These are phyloP conservation scores for Carassius gibelio DNA, from an alignment of 2,113 vertebrate species.

Conservation along the genomic window DNA sequence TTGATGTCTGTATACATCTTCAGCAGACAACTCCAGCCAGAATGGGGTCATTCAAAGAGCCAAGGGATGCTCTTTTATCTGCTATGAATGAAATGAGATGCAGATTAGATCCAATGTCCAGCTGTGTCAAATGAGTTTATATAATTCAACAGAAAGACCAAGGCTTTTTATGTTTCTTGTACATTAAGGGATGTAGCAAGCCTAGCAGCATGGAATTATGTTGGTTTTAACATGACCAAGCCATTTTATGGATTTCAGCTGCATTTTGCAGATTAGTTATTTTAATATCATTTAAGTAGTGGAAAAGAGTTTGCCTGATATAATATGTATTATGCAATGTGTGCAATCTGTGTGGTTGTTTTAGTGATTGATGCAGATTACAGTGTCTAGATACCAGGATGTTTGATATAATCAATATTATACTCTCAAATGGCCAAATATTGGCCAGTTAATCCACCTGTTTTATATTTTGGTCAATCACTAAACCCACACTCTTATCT, in stretches of 20 bases:
- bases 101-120: constrained; percentile 38
- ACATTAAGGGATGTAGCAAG: constrained; percentile 31
- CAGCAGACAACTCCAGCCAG: constrained; percentile 14
- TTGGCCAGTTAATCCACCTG: background rate
- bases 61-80: constrained; percentile 42
- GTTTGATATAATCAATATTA: background rate
- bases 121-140: constrained; percentile 40
- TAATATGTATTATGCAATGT: constrained; percentile 7
- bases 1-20: constrained; percentile 36
- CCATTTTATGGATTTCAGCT: constrained; percentile 25
- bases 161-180: constrained; percentile 37
- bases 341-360: background rate
- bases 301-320: background rate
- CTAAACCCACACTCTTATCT: background rate
- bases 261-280: constrained; percentile 36
- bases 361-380: background rate
- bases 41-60: constrained; percentile 27
- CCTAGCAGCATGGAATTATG: constrained; percentile 16
- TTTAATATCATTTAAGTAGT: constrained; percentile 1
- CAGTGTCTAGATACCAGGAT: background rate
- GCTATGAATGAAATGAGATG: constrained; percentile 36
- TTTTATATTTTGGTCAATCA: background rate
- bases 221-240: constrained; percentile 29
- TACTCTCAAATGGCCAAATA: background rate
- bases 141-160: constrained; percentile 34